Conservation (phyloP, 2,888 invertebrate genomes). For the Drosophila mettleri region DNA sequence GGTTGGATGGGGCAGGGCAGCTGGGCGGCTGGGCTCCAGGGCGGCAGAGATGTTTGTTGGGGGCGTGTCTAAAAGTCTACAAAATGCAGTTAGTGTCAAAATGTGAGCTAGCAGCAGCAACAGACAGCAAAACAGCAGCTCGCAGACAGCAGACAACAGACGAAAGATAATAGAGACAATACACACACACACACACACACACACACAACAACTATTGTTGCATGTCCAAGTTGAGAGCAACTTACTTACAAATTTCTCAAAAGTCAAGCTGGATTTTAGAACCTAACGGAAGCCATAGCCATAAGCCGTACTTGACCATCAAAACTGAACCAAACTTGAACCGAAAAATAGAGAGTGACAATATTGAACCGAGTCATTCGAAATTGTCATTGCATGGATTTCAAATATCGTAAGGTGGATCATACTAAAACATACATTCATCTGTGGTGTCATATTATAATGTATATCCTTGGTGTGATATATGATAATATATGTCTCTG, state of each 20-base stretch:
- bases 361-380: not conserved
- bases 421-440: too few species aligned
- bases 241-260: constrained; percentile 38
- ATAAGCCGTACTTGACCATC: not conserved
- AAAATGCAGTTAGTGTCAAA: constrained; percentile 73
- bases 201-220: constrained; percentile 4
- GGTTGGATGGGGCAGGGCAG: too few species aligned
- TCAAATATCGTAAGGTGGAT: too few species aligned
- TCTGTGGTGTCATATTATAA: too few species aligned
- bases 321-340: not conserved
- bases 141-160: constrained; percentile 10
- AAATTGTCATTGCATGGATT: too few species aligned
- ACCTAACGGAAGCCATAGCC: not conserved
- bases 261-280: not conserved
- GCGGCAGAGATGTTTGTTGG: constrained; percentile 10
- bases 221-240: constrained; percentile 40
- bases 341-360: not conserved
- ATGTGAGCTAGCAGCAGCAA: constrained; percentile 51
- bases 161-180: constrained; percentile 9
- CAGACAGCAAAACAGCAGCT: constrained; percentile 22
- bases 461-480: too few species aligned
- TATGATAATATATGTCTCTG: too few species aligned
- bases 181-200: constrained; percentile 12
- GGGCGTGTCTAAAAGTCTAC: constrained; percentile 45
- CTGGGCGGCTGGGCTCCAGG: too few species aligned